A percentile compares a stretch with the other conserved stretches of the same genome.
These are phyloP conservation scores for Perithous albicinctus DNA, from an alignment of 2,888 invertebrate genomes.

Conservation along the genomic window DNA sequence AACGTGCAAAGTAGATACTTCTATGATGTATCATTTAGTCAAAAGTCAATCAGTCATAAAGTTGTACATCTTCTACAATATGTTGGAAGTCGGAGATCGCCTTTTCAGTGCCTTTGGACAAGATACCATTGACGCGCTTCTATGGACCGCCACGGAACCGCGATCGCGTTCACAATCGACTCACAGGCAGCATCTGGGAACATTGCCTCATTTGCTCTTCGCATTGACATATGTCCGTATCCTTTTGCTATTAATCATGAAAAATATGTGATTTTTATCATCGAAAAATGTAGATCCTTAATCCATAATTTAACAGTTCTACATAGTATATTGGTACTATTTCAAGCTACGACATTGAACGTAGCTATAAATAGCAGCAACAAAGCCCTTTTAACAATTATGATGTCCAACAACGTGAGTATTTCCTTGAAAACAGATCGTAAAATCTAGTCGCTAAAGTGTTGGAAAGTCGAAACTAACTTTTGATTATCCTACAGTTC, in stretches of 20 bases:
- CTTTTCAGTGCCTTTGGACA: constrained; percentile 98
- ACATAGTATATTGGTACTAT: constrained; percentile 95
- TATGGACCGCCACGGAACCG: constrained; percentile 99
- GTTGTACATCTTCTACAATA: constrained; percentile 99
- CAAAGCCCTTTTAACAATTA: constrained; percentile 98
- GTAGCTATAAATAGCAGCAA: constrained; percentile 99
- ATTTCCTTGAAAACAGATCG: not conserved
- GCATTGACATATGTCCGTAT: constrained; percentile 97
- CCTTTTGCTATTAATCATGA: constrained; percentile 89
- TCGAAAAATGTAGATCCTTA: constrained; percentile 71
- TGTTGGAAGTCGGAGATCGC: constrained; percentile 99
- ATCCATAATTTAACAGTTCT: constrained; percentile 86
- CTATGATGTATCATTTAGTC: constrained; percentile 98
- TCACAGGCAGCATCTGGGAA: constrained; percentile 90
- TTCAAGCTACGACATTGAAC: constrained; percentile 99
- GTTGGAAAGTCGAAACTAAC: not conserved
- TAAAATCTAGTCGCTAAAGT: not conserved
- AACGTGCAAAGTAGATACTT: constrained; percentile 97
- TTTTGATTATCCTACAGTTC: constrained; percentile 89
- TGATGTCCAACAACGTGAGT: constrained; percentile 99
- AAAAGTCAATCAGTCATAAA: constrained; percentile 99
- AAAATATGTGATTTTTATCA: no score
- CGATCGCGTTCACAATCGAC: constrained; percentile 87
- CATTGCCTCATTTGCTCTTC: constrained; percentile 95
- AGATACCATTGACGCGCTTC: constrained; percentile 98